Evolutionary conservation across 1,140 invertebrate genomes (phyloP).

Genomic region (Teleogryllus occipitalis): DNA sequence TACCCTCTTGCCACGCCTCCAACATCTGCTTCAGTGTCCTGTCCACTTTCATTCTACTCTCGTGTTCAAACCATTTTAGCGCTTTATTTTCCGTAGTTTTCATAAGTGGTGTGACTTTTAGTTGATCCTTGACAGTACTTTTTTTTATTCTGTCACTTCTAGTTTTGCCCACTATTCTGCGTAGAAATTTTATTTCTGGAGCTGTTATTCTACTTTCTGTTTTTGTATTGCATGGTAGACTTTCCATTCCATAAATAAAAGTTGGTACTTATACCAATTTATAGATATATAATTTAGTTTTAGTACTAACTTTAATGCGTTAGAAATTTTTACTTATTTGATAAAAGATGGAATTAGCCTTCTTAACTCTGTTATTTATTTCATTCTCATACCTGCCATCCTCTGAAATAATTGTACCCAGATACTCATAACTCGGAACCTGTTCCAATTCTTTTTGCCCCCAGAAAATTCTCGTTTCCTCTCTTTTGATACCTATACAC

Average conservation of each 20-base stretch:
- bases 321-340: too few relatives aligned
- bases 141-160: neutral
- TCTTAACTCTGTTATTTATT: too few relatives aligned
- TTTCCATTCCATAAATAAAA: neutral
- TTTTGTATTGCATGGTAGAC: neutral
- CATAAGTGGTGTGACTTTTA: neutral
- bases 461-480: neutral
- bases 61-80: constrained; percentile 12
- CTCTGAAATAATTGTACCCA: too few relatives aligned
- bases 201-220: constrained; percentile 8
- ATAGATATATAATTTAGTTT: too few relatives aligned
- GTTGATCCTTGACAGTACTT: neutral
- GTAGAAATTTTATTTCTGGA: constrained; percentile 12
- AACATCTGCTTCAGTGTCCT: constrained; percentile 3
- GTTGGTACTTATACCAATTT: too few relatives aligned
- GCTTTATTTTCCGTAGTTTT: neutral
- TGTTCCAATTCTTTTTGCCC: too few relatives aligned
- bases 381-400: too few relatives aligned
- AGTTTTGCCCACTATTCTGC: constrained; percentile 9
- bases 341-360: too few relatives aligned
- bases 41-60: constrained; percentile 8
- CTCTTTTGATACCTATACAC: too few relatives aligned
- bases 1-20: neutral
- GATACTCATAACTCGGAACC: too few relatives aligned
- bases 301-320: too few relatives aligned